Evolutionary conservation across 2,888 invertebrate species (phyloP).

Genomic region (Ormyrus rosae): DNA sequence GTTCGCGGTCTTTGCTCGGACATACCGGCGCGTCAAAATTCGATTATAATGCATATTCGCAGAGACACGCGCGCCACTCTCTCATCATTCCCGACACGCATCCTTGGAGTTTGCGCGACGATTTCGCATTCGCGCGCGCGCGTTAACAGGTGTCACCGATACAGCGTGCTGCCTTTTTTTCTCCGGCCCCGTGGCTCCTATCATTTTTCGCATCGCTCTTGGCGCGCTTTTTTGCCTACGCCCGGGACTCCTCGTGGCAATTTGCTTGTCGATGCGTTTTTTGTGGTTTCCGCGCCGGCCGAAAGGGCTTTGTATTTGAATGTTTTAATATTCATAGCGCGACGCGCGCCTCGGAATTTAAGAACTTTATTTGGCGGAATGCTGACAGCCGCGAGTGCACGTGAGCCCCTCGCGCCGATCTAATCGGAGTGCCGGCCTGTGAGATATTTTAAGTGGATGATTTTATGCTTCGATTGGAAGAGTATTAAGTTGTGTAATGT

Average conservation of each 20-base stretch:
- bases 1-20: conserved; percentile 8
- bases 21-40: conserved; percentile 66
- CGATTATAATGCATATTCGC: conserved; percentile 70
- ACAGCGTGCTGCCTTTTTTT: conserved; percentile 69
- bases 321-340: conserved; percentile 53
- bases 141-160: conserved; percentile 74
- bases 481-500: too few relatives aligned
- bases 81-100: conserved; percentile 63
- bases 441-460: too few relatives aligned
- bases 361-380: conserved; percentile 33
- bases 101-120: conserved; percentile 7
- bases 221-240: background rate
- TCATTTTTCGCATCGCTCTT: conserved; percentile 37
- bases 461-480: too few relatives aligned
- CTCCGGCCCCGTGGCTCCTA: background rate
- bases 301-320: conserved; percentile 44
- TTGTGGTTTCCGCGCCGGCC: background rate
- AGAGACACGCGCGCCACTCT: background rate
- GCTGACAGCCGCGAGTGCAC: background rate
- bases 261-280: conserved; percentile 29
- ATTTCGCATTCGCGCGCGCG: conserved; percentile 37
- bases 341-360: conserved; percentile 34
- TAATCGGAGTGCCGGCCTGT: too few relatives aligned
- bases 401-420: too few relatives aligned
- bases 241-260: conserved; percentile 1